Evolutionary conservation across 2,797 vertebrate genomes (phyloP).

Genomic region (Halcyon chelicuti): DNA sequence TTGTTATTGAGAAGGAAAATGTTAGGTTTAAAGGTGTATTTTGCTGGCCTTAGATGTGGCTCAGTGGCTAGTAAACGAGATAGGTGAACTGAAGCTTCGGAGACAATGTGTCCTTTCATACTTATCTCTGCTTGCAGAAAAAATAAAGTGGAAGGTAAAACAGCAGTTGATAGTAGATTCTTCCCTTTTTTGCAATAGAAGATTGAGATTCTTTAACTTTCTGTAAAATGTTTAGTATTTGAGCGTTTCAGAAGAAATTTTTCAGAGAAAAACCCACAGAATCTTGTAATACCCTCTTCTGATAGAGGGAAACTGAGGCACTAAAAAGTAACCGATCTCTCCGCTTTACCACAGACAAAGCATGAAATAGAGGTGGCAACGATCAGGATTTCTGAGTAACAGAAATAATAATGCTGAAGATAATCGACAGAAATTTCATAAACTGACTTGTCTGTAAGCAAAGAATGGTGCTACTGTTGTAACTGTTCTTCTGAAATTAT

Average conservation of each 20-base stretch:
- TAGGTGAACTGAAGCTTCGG: not conserved
- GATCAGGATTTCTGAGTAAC: not conserved
- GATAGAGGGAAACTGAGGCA: not conserved
- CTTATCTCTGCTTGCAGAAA: not conserved
- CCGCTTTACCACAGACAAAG: not conserved
- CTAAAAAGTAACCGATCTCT: not conserved
- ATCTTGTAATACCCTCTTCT: not conserved
- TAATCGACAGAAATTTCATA: not conserved
- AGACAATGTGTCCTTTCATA: not conserved
- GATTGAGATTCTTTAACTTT: not conserved
- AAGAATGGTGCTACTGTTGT: not conserved
- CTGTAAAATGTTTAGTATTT: not conserved
- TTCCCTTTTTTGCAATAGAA: not conserved
- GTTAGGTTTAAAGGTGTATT: not conserved
- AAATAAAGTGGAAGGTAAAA: not conserved
- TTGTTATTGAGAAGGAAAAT: not conserved
- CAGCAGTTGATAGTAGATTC: not conserved
- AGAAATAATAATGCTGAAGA: not conserved
- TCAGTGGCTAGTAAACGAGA: not conserved
- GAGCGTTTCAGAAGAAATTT: not conserved
- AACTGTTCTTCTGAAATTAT: not conserved
- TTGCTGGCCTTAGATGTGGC: not conserved
- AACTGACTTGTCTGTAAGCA: not conserved
- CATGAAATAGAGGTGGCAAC: not conserved
- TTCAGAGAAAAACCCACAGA: not conserved